Evolutionary conservation across 2,113 vertebrate species (phyloP), one percentile per base, ranked within the genome.

Genomic region (Salvator merianae): DNA sequence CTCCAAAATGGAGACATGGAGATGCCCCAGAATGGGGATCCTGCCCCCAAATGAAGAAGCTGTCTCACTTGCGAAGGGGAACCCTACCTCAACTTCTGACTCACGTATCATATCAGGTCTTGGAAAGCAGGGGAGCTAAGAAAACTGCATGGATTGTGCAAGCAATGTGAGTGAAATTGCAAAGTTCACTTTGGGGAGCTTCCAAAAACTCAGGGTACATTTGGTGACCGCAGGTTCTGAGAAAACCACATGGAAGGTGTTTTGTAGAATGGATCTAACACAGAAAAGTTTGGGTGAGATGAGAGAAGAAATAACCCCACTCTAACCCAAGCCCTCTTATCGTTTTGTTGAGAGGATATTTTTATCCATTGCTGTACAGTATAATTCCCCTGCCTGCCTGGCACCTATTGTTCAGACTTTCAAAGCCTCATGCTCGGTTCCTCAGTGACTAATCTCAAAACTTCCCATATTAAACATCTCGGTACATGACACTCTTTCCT

Each of bases 331-430:
- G 47, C 22, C 79, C 47, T 50, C 74, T 62, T 10, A 62, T 84
- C 65, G 38, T 84, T 34, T n/a, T n/a, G 78, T 70, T 63, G 28
- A 82, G 69, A 62, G 63, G 47, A 47, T 62, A 70, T 82, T 82
- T 81, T 81, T 86, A 80, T 66, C 55, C 53, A 36, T 2, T 13
- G 4, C 34, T 7, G 53, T 18, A 55, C 32, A 71, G 13, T 70
- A 28, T 69, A 28, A 34, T 34, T 68, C 76, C 72, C 47, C 72
- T 30, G 47, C 59, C 47, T 34, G 30, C 72, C 40, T 68, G 62
- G 47, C 66, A 63, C 65, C 74, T 38, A 36, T 66, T 74, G 40
- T 82, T 81, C 63, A 76, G 84, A 34, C 28, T 77, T 85, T 76
- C 73, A 70, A 59, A 18, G 14, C 63, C 53, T 73, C 32, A 36